Evolutionary conservation across 1,140 invertebrate genomes (phyloP).

Genomic region (Tenebrio molitor): DNA sequence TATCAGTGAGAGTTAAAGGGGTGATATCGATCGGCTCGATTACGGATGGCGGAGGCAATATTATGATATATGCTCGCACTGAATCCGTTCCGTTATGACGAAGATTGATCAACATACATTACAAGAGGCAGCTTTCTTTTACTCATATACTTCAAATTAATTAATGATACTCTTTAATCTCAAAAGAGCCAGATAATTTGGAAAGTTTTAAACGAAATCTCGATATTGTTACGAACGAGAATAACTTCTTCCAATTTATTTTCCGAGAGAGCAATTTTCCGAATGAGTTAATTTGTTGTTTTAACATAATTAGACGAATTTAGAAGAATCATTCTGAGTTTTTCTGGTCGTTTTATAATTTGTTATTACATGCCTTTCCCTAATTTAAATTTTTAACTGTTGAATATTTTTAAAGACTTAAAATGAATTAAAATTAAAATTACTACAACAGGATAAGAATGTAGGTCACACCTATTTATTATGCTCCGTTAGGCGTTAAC

Average conservation of each 20-base stretch:
- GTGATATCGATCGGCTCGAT: slow-evolving; percentile 11
- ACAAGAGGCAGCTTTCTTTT: too few relatives aligned
- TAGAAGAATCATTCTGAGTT: too few relatives aligned
- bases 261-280: slow-evolving; percentile 4
- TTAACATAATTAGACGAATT: slow-evolving; percentile 9
- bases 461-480: too few relatives aligned
- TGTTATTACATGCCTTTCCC: too few relatives aligned
- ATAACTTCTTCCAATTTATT: slow-evolving; percentile 12
- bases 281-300: slow-evolving; percentile 2
- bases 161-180: not conserved
- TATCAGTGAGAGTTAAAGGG: slow-evolving; percentile 38
- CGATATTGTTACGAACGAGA: slow-evolving; percentile 8
- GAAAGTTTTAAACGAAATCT: slow-evolving; percentile 11
- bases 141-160: not conserved
- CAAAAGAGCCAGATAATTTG: slow-evolving; percentile 7
- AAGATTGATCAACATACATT: not conserved
- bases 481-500: too few relatives aligned
- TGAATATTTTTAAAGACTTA: too few relatives aligned
- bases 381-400: too few relatives aligned
- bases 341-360: too few relatives aligned
- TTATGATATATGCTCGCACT: too few relatives aligned
- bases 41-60: not conserved
- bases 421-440: too few relatives aligned
- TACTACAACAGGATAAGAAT: too few relatives aligned
- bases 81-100: too few relatives aligned